Evolutionary conservation across 1,140 invertebrate species (phyloP).

Genomic region (Contarinia nasturtii): DNA sequence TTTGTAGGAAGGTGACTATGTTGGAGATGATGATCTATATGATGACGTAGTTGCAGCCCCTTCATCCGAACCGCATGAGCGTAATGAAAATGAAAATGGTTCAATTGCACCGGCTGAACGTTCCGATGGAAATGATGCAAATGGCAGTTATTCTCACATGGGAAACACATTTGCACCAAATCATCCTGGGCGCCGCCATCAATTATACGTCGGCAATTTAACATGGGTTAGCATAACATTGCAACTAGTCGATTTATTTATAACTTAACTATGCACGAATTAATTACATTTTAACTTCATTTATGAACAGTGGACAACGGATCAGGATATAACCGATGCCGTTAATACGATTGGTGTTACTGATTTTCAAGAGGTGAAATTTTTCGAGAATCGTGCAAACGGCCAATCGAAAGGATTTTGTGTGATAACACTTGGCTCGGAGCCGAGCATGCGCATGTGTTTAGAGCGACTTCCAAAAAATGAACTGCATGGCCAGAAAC

Average conservation of each 20-base stretch:
- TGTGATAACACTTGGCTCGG: constrained; percentile 78
- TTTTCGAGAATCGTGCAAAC: constrained; percentile 98
- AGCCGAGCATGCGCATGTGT: constrained; percentile 64
- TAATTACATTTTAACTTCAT: not conserved
- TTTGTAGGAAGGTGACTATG: constrained; percentile 52
- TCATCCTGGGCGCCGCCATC: constrained; percentile 55
- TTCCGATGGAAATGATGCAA: constrained; percentile 31
- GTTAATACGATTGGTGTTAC: constrained; percentile 70
- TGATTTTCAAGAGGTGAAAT: constrained; percentile 96
- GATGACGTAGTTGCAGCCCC: constrained; percentile 84
- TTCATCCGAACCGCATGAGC: constrained; percentile 19
- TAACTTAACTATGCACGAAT: not conserved
- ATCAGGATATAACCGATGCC: constrained; percentile 84
- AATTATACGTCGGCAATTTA: constrained; percentile 89
- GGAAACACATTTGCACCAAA: constrained; percentile 49
- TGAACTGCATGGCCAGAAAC: constrained; percentile 86
- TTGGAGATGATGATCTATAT: constrained; percentile 79
- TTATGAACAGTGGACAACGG: constrained; percentile 81
- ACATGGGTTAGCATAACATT: constrained; percentile 46
- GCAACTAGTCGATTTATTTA: not conserved
- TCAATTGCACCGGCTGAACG: constrained; percentile 5
- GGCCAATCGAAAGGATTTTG: constrained; percentile 98
- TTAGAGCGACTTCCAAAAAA: constrained; percentile 87
- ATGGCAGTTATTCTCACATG: constrained; percentile 46
- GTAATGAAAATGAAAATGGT: constrained; percentile 1